Base-by-base conservation (phyloP, 2,888 invertebrate genomes). In the Nasonovia ribisnigri region DNA sequence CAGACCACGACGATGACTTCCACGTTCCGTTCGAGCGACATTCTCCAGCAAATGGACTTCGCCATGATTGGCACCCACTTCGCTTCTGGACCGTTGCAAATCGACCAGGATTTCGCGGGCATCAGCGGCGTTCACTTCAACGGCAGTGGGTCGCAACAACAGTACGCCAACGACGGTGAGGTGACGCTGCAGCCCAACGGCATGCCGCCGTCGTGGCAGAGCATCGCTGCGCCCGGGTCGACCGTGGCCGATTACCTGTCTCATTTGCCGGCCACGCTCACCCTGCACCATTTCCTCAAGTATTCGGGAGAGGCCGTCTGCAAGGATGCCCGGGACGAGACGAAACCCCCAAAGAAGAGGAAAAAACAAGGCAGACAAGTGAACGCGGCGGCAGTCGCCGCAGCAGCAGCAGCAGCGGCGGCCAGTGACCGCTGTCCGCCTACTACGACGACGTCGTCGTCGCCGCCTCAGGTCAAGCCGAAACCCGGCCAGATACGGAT, bases 191-290 rank as follows among this genome's bases (percentile, higher is more conserved):
- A 57, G 16, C 46, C 93, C 95, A 96, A 84, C 84, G 93, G 93
- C 8, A 89, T 93, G 93, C 93, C 93, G n/a, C 84, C 93, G 8
- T 93, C 93, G 29, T 98, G 97, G 97, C 97, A 97, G 95, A 97
- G 97, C 2, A 96, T 97, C 84, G 96, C 97, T 29, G 96, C 97
- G n/a, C 97, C 97, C 16, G 98, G 98, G 92, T 97, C 98, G 0
- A 97, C 98, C 0, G 98, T 98, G 20, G 98, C 98, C 24, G 98
- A 98, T 20, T 98, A 98, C 94, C 96, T 98, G 95, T 97, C 97
- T 89, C 97, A 97, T 92, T 97, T 97, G 86, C 97, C 97, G 48
- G 95, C 97, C 95, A 98, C 98, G 0, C 96, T 98, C 93, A 98
- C 98, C 51, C 96, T 98, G 92, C 98, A 98, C 95, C 98, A 98